Evolutionary conservation across 2,888 invertebrate species (phyloP).

Genomic region (Pachycephus smyrnensis): DNA sequence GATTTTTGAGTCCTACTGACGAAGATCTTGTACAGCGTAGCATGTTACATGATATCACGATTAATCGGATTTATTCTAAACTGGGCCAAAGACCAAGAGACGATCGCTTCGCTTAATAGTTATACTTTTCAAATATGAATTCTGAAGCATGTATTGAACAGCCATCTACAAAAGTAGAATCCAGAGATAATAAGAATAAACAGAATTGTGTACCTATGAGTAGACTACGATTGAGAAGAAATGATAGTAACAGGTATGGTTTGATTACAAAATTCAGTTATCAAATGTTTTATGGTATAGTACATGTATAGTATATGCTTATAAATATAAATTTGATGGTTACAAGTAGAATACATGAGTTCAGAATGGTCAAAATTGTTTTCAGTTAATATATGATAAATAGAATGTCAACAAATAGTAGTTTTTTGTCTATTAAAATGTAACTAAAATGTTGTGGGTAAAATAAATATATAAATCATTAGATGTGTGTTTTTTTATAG

Average conservation of each 20-base stretch:
- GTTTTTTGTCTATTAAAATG: constrained; percentile 1
- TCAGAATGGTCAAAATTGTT: neutral
- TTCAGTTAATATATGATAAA: neutral
- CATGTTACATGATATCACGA: neutral
- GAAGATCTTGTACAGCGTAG: neutral
- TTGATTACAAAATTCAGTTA: neutral
- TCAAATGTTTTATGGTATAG: neutral
- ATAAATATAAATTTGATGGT: neutral
- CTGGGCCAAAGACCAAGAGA: neutral
- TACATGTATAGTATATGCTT: neutral
- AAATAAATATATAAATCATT: constrained; percentile 13
- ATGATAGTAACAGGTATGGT: constrained; percentile 27
- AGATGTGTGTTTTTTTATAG: constrained; percentile 6
- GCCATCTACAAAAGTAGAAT: neutral
- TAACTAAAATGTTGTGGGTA: constrained; percentile 8
- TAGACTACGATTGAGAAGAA: constrained; percentile 23
- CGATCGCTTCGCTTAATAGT: neutral
- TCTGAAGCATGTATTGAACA: neutral
- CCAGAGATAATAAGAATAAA: constrained; percentile 4
- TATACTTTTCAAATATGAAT: neutral
- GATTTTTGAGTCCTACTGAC: neutral
- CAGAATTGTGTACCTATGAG: constrained; percentile 5
- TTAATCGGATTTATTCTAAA: neutral
- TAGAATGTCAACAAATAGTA: neutral
- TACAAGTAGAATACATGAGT: neutral